Conservation (phyloP, 2,888 invertebrate species). For the Orthosia gracilis region DNA sequence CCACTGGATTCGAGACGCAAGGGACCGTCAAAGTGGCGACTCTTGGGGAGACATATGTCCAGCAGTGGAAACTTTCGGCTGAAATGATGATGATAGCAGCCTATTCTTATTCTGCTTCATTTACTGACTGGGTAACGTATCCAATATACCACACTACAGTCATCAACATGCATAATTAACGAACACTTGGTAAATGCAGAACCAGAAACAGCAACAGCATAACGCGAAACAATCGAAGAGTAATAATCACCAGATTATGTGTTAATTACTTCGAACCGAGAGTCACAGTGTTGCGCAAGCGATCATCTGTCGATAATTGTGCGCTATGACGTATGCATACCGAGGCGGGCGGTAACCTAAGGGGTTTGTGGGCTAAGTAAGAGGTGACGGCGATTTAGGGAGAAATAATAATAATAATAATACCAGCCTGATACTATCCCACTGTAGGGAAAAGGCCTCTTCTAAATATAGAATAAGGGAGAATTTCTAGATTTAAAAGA, state of each 20-base stretch:
- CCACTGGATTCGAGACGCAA: too few species aligned
- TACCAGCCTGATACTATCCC: too few species aligned
- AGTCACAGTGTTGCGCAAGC: conserved; percentile 49
- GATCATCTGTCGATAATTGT: conserved; percentile 58
- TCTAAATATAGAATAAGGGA: too few species aligned
- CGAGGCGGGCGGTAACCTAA: conserved; percentile 66
- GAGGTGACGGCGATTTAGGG: not conserved
- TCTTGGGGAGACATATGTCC: too few species aligned
- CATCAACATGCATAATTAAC: conserved; percentile 26
- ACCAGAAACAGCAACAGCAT: conserved; percentile 27
- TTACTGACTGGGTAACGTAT: not conserved
- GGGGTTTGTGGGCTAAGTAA: not conserved
- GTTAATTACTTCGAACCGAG: conserved; percentile 45
- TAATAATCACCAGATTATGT: conserved; percentile 49
- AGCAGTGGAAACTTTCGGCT: too few species aligned
- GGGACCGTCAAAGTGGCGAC: too few species aligned
- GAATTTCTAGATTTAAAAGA: too few species aligned
- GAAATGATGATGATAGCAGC: too few species aligned
- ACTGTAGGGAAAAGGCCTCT: too few species aligned
- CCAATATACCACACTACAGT: not conserved
- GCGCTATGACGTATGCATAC: conserved; percentile 61
- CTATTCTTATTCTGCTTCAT: not conserved
- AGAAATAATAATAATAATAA: not conserved
- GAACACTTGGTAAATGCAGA: conserved; percentile 50
- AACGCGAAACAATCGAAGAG: conserved; percentile 26